phyloP scores from a whole-genome alignment of 64 coral and sea anemone species.

The Dendronephthya gigantea region DNA sequence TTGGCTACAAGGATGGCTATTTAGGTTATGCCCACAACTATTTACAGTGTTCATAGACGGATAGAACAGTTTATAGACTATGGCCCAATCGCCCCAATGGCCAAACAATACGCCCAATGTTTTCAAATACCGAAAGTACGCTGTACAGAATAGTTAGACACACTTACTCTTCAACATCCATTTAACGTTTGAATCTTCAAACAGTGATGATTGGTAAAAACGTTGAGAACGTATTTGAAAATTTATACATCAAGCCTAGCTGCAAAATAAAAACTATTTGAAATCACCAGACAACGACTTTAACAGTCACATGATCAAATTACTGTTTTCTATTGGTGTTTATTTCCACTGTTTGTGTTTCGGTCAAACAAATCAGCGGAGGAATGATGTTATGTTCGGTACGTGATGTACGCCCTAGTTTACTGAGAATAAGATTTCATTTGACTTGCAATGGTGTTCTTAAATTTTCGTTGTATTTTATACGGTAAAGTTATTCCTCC shows the following conservation, averaged over 20 bases:
- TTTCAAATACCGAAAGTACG: not conserved
- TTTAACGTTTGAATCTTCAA: not conserved
- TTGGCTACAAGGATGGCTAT: not conserved
- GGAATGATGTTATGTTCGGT: too few relatives aligned
- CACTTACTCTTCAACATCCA: not conserved
- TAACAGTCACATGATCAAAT: not conserved
- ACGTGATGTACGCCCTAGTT: too few relatives aligned
- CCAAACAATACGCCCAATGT: not conserved
- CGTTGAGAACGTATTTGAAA: not conserved
- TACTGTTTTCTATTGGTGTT: not conserved
- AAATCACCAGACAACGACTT: not conserved
- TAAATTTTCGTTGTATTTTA: slow-evolving; percentile 29
- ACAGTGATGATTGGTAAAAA: not conserved
- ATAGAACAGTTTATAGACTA: not conserved
- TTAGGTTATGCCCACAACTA: too few relatives aligned
- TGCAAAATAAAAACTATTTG: not conserved
- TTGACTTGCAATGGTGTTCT: slow-evolving; percentile 26
- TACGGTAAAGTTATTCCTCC: slow-evolving; percentile 41
- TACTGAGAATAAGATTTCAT: too few relatives aligned
- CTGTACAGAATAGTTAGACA: not conserved
- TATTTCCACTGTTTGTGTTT: not conserved
- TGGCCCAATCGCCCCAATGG: not conserved
- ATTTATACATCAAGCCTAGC: not conserved
- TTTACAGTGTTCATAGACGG: too few relatives aligned
- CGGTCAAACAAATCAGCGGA: not conserved